Percentiles rank a stretch among this genome's conserved stretches.
phyloP scores from a whole-genome alignment of 1,140 invertebrate genomes.

The Monochamus saltuarius region DNA sequence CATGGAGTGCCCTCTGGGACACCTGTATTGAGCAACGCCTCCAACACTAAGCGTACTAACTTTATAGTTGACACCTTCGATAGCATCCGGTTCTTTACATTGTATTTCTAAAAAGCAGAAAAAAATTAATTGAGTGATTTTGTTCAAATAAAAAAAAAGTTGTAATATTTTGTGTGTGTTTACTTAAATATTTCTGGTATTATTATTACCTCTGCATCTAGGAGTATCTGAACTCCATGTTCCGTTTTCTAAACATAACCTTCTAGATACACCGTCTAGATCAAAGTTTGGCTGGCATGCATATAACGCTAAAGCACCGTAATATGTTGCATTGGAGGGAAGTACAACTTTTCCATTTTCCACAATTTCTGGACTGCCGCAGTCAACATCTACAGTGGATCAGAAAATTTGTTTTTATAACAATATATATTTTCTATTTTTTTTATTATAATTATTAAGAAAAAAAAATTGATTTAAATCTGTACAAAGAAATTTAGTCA shows the following conservation, averaged over 20 bases:
- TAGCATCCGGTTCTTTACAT: constrained; percentile 70
- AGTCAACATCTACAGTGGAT: constrained; percentile 77
- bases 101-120: constrained; percentile 67
- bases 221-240: constrained; percentile 82
- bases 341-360: constrained; percentile 72
- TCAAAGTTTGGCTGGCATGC: constrained; percentile 81
- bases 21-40: constrained; percentile 76
- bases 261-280: constrained; percentile 75
- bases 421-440: not conserved
- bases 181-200: too few relatives aligned
- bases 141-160: too few relatives aligned
- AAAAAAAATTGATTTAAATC: too few relatives aligned
- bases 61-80: constrained; percentile 60
- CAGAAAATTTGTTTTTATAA: not conserved
- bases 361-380: constrained; percentile 72
- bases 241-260: constrained; percentile 84
- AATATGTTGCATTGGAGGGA: constrained; percentile 83
- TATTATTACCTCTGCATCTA: constrained; percentile 65
- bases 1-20: constrained; percentile 76
- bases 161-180: too few relatives aligned
- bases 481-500: too few relatives aligned
- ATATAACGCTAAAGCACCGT: constrained; percentile 80
- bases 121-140: too few relatives aligned
- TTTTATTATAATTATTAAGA: too few relatives aligned
- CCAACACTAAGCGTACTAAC: constrained; percentile 69